Evolutionary conservation across 2,888 invertebrate species (phyloP), one percentile per base, ranked within the genome.

Genomic region (Epinotia nisella): DNA sequence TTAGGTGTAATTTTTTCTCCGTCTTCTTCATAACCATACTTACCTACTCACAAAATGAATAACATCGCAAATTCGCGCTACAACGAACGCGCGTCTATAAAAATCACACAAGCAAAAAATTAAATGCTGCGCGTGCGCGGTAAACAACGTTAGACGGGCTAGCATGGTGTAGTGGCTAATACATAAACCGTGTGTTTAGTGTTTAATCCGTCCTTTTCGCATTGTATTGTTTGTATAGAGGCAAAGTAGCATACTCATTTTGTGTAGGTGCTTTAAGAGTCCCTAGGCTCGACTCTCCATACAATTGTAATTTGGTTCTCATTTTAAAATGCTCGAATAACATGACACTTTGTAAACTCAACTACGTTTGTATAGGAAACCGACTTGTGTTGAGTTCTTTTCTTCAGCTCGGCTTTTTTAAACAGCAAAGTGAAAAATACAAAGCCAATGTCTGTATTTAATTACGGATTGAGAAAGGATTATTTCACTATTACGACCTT

Each of bases 31-130:
- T 29, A 45, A 41, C 41, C 13, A 41, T 41, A 45, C 45, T 11
- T 15, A 55, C 19, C 15, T 49, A 49, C 49, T 13, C 7, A 55
- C 19, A 60, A 60, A 35, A 13, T 60, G 21, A 51, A 49, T 24
- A 58, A 11, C 21, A 21, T 49, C 39, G 49, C 39, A 45, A 24
- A 19, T 11, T 51, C 64, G 49, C 49, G 58, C 29, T 35, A 58
- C 29, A 64, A 64, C 56, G 35, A 49, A 56, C 15, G 62, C 45
- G 49, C 49, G 11, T 49, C 56, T 45, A 70, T 64, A 70, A 64
- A 58, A 70, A 58, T 19, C 49, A 70, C 13, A 21, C 35, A 58
- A 65, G 70, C 64, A 70, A 62, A 70, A 70, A 64, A 64, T 39
- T 64, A 51, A 62, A 70, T 17, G 5, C 10, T 49, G 15, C 10